Evolutionary conservation across 53 echinoderm and acorn worm species (phyloP), one percentile per base, ranked within the genome.

Genomic region (Echinometra lucunter): DNA sequence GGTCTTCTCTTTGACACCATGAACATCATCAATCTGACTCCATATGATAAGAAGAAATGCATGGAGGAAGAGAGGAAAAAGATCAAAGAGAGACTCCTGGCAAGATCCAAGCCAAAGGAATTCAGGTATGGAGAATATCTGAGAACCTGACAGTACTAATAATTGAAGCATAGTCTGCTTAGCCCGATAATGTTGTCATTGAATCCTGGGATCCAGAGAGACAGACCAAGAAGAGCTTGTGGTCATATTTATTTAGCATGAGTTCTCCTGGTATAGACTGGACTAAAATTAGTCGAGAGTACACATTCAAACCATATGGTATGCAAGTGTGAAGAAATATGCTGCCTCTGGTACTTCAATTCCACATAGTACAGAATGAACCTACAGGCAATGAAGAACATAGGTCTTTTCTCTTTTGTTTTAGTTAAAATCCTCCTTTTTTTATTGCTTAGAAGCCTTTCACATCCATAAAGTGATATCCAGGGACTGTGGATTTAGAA

Each of bases 1-100:
- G 97, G 96, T 16, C 95, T 99, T 18, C 94, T 99, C 6, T 96
- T 91, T 82, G 98, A 99, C 91, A 96, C 99, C 89, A 97, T 97
- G 96, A 95, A 94, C 94, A 96, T 98, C 74, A 95, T 98, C 69
- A 98, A 98, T 88, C 96, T 98, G 5, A 97, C 98, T 7, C 99
- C 98, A 19, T 99, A 96, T 92, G 99, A 99, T 92, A 94, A 97
- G 66, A 99, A 97, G 96, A 98, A 97, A 45, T 99, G 97, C 57
- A 95, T 99, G 17, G 99, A 99, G 58, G 99, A 99, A 88, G 99
- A 99, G 89, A 95, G 98, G 81, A 95, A 95, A 66, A 94, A 97
- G 82, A 97, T 99, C 74, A 99, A 99, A 90, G 99, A 99, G 66
- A 92, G 99, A 40, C 96, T 99, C 25, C 32, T 99, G 58, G 94